Evolutionary conservation across 2,797 vertebrate species (phyloP), one percentile per base, ranked within the genome.

Genomic region (Kryptolebias ocellatus): DNA sequence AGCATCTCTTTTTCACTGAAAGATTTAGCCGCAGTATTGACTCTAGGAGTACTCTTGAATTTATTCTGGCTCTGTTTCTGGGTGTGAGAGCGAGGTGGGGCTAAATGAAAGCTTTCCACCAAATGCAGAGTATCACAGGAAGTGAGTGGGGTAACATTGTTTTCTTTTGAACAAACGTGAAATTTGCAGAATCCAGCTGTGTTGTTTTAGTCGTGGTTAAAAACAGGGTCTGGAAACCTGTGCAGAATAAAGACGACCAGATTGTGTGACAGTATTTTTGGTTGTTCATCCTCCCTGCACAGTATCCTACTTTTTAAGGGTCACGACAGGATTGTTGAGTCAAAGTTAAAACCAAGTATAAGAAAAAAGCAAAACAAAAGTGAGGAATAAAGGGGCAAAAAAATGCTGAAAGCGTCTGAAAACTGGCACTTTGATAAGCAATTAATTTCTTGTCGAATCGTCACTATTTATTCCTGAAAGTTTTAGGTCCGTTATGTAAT

Each of bases 401-500:
- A 39, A 18, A 9, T 7, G 4, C 9, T 54, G 28, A 11, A 39
- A 47, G 55, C 63, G 53, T 75, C 39, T 67, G 18, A 67, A 63
- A 53, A 66, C 65, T 62, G 55, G 58, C 56, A 68, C 50, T 69
- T 72, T 68, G 57, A 65, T 63, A 59, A 68, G 71, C 72, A 78
- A 86, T 78, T 80, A 77, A 77, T 86, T 24, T 87, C 79, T 79
- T 81, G 77, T 78, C 67, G 27, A 74, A 83, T 67, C 49, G 44
- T 46, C n/a, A 66, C 29, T 52, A 20, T 10, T 8, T 39, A 24
- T 80, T 60, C 49, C 63, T 68, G 49, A 74, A 54, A 78, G 63
- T 57, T n/a, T 4, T 16, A 9, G 20, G 34, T 47, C 57, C 53
- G 52, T 67, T 79, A 39, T 72, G 37, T 76, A 65, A 64, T 56